Percentiles rank a stretch among this genome's conserved stretches.
phyloP scores from a whole-genome alignment of 2,888 invertebrate species.

The Strigamia crassipes region DNA sequence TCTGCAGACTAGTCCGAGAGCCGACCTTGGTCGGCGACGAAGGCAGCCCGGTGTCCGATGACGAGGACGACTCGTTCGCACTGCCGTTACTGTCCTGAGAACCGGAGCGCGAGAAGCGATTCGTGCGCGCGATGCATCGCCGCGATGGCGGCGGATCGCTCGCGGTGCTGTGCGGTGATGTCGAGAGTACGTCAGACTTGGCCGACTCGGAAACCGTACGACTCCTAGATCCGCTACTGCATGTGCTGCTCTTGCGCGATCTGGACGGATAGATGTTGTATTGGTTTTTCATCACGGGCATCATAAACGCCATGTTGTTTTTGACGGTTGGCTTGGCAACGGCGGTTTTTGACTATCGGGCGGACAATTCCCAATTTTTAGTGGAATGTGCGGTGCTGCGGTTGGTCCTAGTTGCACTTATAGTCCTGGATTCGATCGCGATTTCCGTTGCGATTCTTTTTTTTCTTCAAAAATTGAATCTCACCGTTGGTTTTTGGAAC shows the following conservation, averaged over 20 bases:
- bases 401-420: not conserved
- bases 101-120: conserved; percentile 46
- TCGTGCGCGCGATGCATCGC: conserved; percentile 53
- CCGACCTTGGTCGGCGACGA: conserved; percentile 55
- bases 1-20: conserved; percentile 68
- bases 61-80: not conserved
- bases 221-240: conserved; percentile 42
- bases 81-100: conserved; percentile 67
- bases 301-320: conserved; percentile 86
- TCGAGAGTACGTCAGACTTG: conserved; percentile 71
- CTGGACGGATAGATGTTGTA: conserved; percentile 88
- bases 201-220: conserved; percentile 70
- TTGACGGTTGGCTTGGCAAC: not conserved
- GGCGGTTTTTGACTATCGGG: too few species aligned
- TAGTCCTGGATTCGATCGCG: not conserved
- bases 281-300: conserved; percentile 92
- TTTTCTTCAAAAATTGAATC: too few species aligned
- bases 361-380: not conserved
- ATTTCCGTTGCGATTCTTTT: not conserved
- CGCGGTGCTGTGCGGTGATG: conserved; percentile 65
- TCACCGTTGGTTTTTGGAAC: not conserved
- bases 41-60: conserved; percentile 43
- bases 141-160: conserved; percentile 34
- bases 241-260: conserved; percentile 66
- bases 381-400: not conserved